A percentile compares a stretch with the other conserved stretches of the same genome.
These are phyloP conservation scores for Hydropotes inermis DNA, from an alignment of 2,113 vertebrate species.

Conservation along the genomic window DNA sequence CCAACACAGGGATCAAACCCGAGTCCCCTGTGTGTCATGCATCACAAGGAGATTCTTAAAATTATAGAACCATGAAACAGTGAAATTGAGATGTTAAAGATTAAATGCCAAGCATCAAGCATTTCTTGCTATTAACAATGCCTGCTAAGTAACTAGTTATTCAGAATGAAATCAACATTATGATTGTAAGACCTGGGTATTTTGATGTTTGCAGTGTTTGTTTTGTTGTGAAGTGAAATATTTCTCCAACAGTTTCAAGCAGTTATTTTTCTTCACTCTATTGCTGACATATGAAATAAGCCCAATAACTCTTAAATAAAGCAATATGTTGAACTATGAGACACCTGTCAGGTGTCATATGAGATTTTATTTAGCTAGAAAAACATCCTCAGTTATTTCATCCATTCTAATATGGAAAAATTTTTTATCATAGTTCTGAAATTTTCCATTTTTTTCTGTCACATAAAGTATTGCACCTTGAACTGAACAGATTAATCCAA, in stretches of 20 bases:
- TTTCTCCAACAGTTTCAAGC: neutral
- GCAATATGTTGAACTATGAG: neutral
- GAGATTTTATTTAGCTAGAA: neutral
- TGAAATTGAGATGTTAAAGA: neutral
- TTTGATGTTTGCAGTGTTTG: neutral
- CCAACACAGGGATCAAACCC: too few relatives aligned
- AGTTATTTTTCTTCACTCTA: neutral
- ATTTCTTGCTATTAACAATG: neutral
- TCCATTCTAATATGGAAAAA: neutral
- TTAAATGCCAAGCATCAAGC: neutral
- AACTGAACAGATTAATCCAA: neutral
- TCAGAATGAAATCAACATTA: neutral
- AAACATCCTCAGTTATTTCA: neutral
- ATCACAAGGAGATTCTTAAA: neutral
- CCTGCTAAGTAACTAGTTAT: neutral
- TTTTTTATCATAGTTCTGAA: neutral
- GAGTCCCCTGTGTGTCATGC: too few relatives aligned
- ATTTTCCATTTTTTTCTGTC: neutral
- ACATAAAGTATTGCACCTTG: neutral
- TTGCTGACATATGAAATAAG: neutral
- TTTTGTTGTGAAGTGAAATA: neutral
- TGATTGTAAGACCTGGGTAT: neutral
- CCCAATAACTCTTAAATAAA: neutral
- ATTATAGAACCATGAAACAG: neutral
- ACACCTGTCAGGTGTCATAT: neutral